Base-by-base conservation (phyloP, 2,888 invertebrate species). In the Yponomeuta malinellus region DNA sequence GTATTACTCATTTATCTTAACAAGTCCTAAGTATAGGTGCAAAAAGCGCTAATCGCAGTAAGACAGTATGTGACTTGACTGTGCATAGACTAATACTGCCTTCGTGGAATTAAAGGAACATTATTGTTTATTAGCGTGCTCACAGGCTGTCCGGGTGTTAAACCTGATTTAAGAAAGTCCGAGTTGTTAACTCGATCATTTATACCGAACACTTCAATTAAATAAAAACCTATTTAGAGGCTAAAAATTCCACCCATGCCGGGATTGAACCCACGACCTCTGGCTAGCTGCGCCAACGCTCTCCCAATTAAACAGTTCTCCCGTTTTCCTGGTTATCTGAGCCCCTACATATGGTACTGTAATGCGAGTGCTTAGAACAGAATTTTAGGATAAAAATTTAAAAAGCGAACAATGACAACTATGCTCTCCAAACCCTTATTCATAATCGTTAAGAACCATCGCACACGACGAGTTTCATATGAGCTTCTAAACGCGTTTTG, bases 1-100 rank as follows among this genome's bases (percentile, higher is more conserved):
- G n/a, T 67, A 67, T 33, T 37, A 43, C n/a, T 67, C 33, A 43
- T 33, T 67, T 67, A 67, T 37, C 67, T 67, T 67, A 65, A 65
- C 65, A 31, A 33, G 65, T 31, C 65, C 33, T 65, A 65, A 65
- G 29, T 31, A 65, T 65, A 65, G 65, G 65, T 65, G 33, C 33
- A 65, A 65, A 65, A 65, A 65, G 33, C 29, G 12, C 65, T 65
- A 31, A 65, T 29, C 31, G 33, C 65, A 65, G 2, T 10, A 33
- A 65, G 31, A 33, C 65, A 29, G 65, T 65, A 65, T 65, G 65
- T 65, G 65, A 65, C 65, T 29, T 33, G 65, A 29, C 31, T 65
- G 31, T 12, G 65, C 29, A 65, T 65, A 29, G 65, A 33, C 65
- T 10, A 65, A 65, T 65, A 65, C 33, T 8, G 10, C 65, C 15